These are phyloP conservation scores for Pheosia gnoma DNA, from an alignment of 2,888 invertebrate species.

Conservation along the genomic window DNA sequence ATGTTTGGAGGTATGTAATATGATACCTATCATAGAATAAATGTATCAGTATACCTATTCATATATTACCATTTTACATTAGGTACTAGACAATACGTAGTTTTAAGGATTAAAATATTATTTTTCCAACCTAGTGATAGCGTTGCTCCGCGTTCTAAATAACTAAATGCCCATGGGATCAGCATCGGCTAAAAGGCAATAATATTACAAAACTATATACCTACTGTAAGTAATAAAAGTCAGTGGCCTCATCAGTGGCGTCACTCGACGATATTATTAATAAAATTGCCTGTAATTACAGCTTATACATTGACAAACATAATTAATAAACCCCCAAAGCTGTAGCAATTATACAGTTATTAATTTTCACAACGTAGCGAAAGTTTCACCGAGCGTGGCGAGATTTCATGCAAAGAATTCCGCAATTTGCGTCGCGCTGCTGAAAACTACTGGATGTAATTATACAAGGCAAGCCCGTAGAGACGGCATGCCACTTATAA, in stretches of 20 bases:
- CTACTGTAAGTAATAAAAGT: not conserved
- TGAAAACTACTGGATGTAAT: slow-evolving; percentile 31
- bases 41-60: too few species aligned
- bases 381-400: slow-evolving; percentile 14
- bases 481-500: slow-evolving; percentile 28
- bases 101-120: not conserved
- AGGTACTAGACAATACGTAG: not conserved
- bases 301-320: slow-evolving; percentile 17
- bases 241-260: slow-evolving; percentile 12
- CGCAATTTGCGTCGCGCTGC: slow-evolving; percentile 28
- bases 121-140: not conserved
- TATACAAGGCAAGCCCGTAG: slow-evolving; percentile 26
- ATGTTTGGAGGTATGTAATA: too few species aligned
- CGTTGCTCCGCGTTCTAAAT: not conserved
- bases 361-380: slow-evolving; percentile 15
- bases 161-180: not conserved
- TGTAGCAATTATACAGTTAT: slow-evolving; percentile 18
- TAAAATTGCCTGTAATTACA: slow-evolving; percentile 28
- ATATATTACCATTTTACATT: too few species aligned
- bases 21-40: too few species aligned
- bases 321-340: slow-evolving; percentile 17
- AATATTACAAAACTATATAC: not conserved
- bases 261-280: slow-evolving; percentile 17
- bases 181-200: not conserved
- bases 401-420: slow-evolving; percentile 23